Conservation (phyloP, 2,888 invertebrate genomes). For the Trissolcus brochymenae region DNA sequence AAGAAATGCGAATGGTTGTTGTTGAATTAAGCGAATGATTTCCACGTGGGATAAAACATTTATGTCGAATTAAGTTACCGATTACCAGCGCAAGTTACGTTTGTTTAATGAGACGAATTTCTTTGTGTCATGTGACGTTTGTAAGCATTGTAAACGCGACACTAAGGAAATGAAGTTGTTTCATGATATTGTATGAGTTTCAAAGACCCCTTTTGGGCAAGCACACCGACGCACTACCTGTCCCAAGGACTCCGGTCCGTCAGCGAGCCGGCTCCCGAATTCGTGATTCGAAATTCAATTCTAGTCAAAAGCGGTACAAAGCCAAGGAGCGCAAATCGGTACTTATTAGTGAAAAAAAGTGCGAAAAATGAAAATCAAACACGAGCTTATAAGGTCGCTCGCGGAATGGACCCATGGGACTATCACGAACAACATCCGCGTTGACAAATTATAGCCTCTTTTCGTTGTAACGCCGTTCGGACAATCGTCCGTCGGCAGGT, state of each 20-base stretch:
- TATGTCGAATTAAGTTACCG: conserved; percentile 73
- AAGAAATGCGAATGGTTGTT: neutral
- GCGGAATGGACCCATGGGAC: conserved; percentile 53
- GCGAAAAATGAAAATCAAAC: conserved; percentile 29
- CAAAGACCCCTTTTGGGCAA: conserved; percentile 76
- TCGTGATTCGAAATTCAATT: conserved; percentile 72
- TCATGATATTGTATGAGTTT: conserved; percentile 75
- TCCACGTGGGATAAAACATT: conserved; percentile 45
- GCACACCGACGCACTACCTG: conserved; percentile 74
- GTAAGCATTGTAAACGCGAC: conserved; percentile 46
- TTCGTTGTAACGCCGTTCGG: conserved; percentile 72
- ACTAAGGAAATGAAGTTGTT: conserved; percentile 42
- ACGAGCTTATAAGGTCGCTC: conserved; percentile 47
- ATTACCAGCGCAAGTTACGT: conserved; percentile 74
- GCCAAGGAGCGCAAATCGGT: conserved; percentile 70
- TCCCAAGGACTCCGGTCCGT: conserved; percentile 63
- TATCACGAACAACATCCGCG: conserved; percentile 68
- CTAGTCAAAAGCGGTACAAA: conserved; percentile 76
- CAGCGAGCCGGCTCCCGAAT: conserved; percentile 29
- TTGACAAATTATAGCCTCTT: conserved; percentile 76
- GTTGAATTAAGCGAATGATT: conserved; percentile 8
- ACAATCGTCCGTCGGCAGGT: conserved; percentile 63
- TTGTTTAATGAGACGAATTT: conserved; percentile 66
- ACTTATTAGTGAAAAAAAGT: conserved; percentile 64
- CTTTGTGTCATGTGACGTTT: conserved; percentile 57